Percentiles rank a stretch among this genome's conserved stretches.
Conservation (phyloP, 2,888 invertebrate species). For the Drosophila borborema region DNA sequence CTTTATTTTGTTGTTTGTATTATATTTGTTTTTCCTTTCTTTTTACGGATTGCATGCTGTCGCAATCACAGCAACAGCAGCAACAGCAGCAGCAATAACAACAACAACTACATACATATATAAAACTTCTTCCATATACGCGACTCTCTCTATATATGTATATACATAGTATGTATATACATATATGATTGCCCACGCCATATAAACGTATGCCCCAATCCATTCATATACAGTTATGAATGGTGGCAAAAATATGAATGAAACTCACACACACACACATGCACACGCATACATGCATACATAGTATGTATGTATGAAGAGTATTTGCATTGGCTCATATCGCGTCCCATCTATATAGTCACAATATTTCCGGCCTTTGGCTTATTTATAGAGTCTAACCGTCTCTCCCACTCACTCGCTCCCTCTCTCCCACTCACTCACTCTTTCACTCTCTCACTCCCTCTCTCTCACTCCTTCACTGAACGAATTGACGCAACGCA, state of each 20-base stretch:
- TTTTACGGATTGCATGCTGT: constrained; percentile 46
- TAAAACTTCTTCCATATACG: constrained; percentile 45
- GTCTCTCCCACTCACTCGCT: neutral
- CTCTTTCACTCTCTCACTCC: neutral
- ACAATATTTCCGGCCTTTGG: constrained; percentile 75
- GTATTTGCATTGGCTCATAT: constrained; percentile 24
- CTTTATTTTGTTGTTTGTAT: constrained; percentile 13
- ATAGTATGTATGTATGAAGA: neutral
- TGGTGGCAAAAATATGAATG: constrained; percentile 59
- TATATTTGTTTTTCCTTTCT: constrained; percentile 10
- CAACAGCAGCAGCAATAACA: constrained; percentile 27
- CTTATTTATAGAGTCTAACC: constrained; percentile 54
- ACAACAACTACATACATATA: constrained; percentile 25
- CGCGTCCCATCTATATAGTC: constrained; percentile 60
- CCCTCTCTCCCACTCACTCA: neutral
- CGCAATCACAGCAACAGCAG: constrained; percentile 60
- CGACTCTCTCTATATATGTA: neutral
- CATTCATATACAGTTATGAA: constrained; percentile 63
- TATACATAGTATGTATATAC: neutral
- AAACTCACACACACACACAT: constrained; percentile 24
- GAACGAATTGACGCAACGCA: constrained; percentile 15
- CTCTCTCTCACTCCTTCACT: neutral
- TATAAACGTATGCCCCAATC: constrained; percentile 15
- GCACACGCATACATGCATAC: constrained; percentile 5
- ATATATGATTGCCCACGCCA: constrained; percentile 6